These are phyloP conservation scores for Crocuta crocuta DNA, from an alignment of 2,113 vertebrate genomes.

Conservation along the genomic window DNA sequence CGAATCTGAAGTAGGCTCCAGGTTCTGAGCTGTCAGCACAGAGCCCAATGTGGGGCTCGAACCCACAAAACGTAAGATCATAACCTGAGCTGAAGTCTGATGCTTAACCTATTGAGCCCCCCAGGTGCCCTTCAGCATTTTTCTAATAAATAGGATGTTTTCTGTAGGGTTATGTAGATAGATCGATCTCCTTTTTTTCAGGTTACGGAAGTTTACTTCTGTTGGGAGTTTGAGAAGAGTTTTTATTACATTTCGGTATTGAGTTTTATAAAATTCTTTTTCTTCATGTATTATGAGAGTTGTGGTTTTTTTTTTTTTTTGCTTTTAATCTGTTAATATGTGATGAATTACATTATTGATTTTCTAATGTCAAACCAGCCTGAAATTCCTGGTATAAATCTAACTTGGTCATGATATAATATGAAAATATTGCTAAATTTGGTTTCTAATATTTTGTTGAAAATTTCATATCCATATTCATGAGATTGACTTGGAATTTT, in stretches of 20 bases:
- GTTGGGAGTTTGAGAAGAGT: not conserved
- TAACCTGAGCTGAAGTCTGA: too few species aligned
- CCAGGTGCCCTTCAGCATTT: not conserved
- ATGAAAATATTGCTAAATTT: conserved; percentile 17
- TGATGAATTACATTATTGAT: not conserved
- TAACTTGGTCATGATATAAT: not conserved
- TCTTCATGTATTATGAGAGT: not conserved
- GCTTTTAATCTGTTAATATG: not conserved
- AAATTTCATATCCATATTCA: not conserved
- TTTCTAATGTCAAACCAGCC: conserved; percentile 45
- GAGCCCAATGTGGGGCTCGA: too few species aligned
- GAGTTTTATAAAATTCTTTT: conserved; percentile 3
- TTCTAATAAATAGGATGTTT: not conserved
- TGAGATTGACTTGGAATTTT: not conserved
- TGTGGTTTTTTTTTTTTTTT: not conserved
- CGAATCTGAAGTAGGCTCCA: too few species aligned
- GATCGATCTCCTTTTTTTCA: not conserved
- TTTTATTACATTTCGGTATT: not conserved
- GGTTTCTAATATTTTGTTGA: conserved; percentile 17
- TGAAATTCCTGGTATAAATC: conserved; percentile 37
- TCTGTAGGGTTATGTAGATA: not conserved
- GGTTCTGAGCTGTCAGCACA: too few species aligned
- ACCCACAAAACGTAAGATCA: too few species aligned
- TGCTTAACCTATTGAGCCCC: too few species aligned
- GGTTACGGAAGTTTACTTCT: not conserved